phyloP scores from a whole-genome alignment of 2,113 vertebrate genomes.

The Podocnemis expansa region DNA sequence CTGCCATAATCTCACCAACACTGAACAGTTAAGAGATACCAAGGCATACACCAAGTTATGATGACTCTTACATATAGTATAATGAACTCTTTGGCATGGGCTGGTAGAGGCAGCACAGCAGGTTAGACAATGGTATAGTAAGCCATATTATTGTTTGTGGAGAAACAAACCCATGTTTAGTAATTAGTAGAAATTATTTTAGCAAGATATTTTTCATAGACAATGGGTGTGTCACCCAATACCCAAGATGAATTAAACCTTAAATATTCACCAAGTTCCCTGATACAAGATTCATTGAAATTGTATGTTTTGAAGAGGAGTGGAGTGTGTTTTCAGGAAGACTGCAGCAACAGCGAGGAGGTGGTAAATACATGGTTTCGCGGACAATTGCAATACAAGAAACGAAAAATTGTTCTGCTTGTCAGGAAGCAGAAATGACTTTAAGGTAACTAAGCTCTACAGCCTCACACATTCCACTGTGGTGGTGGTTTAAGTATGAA shows the following conservation, averaged over 20 bases:
- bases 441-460: background rate
- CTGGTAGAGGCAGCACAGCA: background rate
- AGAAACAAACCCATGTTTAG: background rate
- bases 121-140: background rate
- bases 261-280: background rate
- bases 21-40: background rate
- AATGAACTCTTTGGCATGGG: background rate
- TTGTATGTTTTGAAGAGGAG: background rate
- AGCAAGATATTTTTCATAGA: background rate
- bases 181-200: background rate
- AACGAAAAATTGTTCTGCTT: background rate
- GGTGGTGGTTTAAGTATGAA: background rate
- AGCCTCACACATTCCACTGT: background rate
- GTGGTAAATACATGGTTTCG: background rate
- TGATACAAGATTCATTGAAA: background rate
- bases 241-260: background rate
- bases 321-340: background rate
- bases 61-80: background rate
- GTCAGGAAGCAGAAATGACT: background rate
- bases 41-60: background rate
- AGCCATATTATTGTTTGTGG: background rate
- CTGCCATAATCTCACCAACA: background rate
- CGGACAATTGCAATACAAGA: background rate
- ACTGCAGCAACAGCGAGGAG: background rate
- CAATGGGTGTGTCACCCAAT: background rate